phyloP scores from a whole-genome alignment of 2,888 invertebrate species.

The Calameuta filiformis region DNA sequence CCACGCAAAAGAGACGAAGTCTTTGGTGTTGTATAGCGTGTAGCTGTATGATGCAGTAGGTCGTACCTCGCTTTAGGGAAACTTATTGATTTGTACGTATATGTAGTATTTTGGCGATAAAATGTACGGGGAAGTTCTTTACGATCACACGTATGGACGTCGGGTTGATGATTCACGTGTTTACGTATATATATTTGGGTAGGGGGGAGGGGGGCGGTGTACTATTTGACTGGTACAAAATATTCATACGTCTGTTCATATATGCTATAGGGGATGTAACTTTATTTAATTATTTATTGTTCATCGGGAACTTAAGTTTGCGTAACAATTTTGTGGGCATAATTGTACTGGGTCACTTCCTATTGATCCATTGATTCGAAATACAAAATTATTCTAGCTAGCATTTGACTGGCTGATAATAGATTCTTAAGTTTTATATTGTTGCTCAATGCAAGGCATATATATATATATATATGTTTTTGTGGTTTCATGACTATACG shows the following conservation, averaged over 20 bases:
- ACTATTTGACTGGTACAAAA: neutral
- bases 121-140: neutral
- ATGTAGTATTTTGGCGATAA: neutral
- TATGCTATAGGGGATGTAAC: no score
- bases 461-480: neutral
- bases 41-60: slow-evolving; percentile 1
- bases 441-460: neutral
- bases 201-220: no score
- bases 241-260: neutral
- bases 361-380: neutral
- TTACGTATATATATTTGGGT: no score
- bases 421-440: neutral
- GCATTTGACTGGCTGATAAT: neutral
- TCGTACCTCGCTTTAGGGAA: slow-evolving; percentile 14
- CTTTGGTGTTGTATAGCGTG: neutral
- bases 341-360: neutral
- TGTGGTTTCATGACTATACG: neutral
- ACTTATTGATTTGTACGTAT: slow-evolving; percentile 33
- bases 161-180: neutral
- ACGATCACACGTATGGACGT: neutral
- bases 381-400: neutral
- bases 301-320: neutral
- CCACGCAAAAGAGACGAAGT: neutral
- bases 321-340: neutral
- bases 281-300: neutral